Base-by-base conservation (phyloP, 2,113 vertebrate genomes). In the Oryzias curvinotus region DNA sequence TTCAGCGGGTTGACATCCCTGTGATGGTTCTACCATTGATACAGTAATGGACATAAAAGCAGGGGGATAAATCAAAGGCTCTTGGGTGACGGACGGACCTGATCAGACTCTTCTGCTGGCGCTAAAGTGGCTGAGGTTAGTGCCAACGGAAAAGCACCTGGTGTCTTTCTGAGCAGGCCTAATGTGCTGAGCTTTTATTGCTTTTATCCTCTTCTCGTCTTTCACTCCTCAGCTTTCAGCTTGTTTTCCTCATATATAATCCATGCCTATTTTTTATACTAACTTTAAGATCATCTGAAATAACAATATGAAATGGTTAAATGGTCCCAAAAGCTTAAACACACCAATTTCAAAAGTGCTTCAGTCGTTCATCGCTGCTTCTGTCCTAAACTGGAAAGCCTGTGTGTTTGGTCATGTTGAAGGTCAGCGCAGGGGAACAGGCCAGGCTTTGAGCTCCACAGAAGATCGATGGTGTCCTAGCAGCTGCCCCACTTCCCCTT, bases 391-490 rank as follows among this genome's bases (percentile, higher is more conserved):
- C 36, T 36, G 36, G 36, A 36, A 10, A 36, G 52, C 44, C 26
- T 57, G 61, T 5, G 28, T 62, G 57, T 44, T 8, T 36, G 26
- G 76, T 75, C 7, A 0, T 2, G 47, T 66, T 83, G 85, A 87
- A 85, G 81, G 85, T 87, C 79, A 77, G 56, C 54, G 67, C 61
- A 1, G 55, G 65, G 55, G 62, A 70, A 57, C 69, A 43, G 60
- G 60, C 63, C 49, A 44, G 7, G 23, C 68, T 68, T 30, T 50
- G 63, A 62, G 62, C 64, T 60, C 60, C 59, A 65, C 57, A 72
- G 62, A 50, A 65, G 80, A 88, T 90, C 87, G 75, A 88, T 87
- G 26, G 62, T 83, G 83, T 81, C 67, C 79, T 44, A 62, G 70
- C 82, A 53, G 56, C 75, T 73, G 84, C 62, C 84, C 85, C 69